phyloP scores from a whole-genome alignment of 2,797 vertebrate species.

The Danio jaintianensis region DNA sequence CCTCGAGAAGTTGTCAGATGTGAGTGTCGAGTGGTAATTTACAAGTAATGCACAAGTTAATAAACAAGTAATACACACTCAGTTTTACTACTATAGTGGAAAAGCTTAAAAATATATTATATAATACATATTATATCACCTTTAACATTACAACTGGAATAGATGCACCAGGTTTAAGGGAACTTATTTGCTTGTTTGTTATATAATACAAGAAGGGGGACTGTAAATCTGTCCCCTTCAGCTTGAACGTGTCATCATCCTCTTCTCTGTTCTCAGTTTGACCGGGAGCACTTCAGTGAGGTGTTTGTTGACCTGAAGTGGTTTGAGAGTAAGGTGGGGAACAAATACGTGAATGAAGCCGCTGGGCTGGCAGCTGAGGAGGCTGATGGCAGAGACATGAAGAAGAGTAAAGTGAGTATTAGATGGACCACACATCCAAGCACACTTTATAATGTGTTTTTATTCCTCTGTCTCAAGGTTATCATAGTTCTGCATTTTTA shows the following conservation, averaged over 20 bases:
- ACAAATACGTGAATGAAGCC: slow-evolving; percentile 97
- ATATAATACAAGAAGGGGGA: background rate
- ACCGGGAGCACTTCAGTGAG: slow-evolving; percentile 95
- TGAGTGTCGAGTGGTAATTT: slow-evolving; percentile 65
- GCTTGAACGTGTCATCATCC: background rate
- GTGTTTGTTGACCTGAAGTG: slow-evolving; percentile 98
- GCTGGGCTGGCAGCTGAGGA: slow-evolving; percentile 93
- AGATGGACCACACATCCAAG: background rate
- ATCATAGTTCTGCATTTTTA: too few relatives aligned
- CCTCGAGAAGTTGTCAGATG: slow-evolving; percentile 91
- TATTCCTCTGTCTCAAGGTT: background rate
- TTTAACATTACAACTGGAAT: background rate
- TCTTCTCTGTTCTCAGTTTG: slow-evolving; percentile 83
- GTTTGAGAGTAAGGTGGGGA: slow-evolving; percentile 99
- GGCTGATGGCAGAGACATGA: slow-evolving; percentile 76
- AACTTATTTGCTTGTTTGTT: background rate
- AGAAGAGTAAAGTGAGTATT: slow-evolving; percentile 78
- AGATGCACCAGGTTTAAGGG: background rate
- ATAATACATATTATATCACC: too few relatives aligned
- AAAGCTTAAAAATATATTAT: too few relatives aligned
- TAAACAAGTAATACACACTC: too few relatives aligned
- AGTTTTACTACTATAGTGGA: too few relatives aligned
- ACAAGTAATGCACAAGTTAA: too few relatives aligned
- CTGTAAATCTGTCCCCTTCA: background rate
- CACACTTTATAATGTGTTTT: background rate